Conservation (phyloP, 2,888 invertebrate species). For the Pseudococcus longispinus region DNA sequence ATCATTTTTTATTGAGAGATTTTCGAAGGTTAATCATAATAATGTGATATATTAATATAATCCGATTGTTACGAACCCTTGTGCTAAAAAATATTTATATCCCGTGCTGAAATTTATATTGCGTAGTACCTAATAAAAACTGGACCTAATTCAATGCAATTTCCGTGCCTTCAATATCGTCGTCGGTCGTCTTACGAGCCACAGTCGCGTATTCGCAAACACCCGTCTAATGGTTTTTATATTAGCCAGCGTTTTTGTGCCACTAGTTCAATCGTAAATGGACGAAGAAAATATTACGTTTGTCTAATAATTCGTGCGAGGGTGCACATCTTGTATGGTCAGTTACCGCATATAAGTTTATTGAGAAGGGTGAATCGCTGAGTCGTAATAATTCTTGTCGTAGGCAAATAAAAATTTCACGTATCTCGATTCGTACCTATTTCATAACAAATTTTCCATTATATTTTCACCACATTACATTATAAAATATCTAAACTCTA, state of each 20-base stretch:
- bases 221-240: conserved; percentile 41
- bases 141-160: conserved; percentile 39
- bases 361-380: conserved; percentile 40
- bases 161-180: conserved; percentile 34
- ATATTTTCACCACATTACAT: not conserved
- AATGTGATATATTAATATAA: conserved; percentile 47
- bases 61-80: conserved; percentile 43
- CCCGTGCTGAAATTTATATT: conserved; percentile 32
- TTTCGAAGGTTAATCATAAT: conserved; percentile 45
- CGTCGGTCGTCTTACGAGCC: not conserved
- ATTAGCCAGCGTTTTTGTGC: conserved; percentile 33
- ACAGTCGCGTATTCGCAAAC: not conserved
- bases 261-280: conserved; percentile 25
- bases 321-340: conserved; percentile 30
- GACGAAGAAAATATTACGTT: conserved; percentile 33
- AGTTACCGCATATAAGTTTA: conserved; percentile 32
- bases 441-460: not conserved
- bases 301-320: conserved; percentile 28
- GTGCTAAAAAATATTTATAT: conserved; percentile 42
- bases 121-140: conserved; percentile 33
- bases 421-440: not conserved
- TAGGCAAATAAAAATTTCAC: conserved; percentile 45
- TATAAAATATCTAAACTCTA: not conserved
- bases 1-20: conserved; percentile 46
- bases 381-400: conserved; percentile 19